phyloP scores from a whole-genome alignment of 2,797 vertebrate species.

The Remorina albescens region DNA sequence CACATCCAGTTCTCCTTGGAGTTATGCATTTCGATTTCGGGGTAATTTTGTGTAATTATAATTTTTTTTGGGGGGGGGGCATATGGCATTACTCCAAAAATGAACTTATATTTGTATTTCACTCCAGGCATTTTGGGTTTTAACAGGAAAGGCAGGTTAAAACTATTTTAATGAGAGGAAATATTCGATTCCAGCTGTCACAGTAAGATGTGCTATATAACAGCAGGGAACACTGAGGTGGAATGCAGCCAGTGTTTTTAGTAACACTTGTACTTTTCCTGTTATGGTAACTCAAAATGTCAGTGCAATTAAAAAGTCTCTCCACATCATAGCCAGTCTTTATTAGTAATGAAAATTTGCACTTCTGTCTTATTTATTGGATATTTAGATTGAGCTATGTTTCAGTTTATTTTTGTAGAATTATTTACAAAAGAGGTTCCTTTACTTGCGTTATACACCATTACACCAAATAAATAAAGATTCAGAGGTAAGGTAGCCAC shows the following conservation, averaged over 20 bases:
- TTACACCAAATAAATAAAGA: too few relatives aligned
- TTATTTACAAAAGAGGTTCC: too few relatives aligned
- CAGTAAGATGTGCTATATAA: neutral
- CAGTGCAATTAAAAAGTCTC: too few relatives aligned
- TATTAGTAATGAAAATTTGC: neutral
- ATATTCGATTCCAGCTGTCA: neutral
- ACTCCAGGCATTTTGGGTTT: neutral
- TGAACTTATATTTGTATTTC: neutral
- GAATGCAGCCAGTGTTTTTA: neutral
- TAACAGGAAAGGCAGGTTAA: too few relatives aligned
- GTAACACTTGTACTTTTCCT: neutral
- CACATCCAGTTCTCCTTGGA: neutral
- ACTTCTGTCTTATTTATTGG: too few relatives aligned
- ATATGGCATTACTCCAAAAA: neutral
- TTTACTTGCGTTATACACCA: neutral
- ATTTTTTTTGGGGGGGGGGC: too few relatives aligned
- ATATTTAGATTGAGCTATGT: too few relatives aligned
- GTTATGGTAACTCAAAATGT: neutral
- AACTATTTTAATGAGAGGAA: neutral
- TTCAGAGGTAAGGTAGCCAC: too few relatives aligned
- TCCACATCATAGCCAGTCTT: neutral
- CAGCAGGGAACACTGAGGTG: neutral
- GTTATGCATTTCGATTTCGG: neutral
- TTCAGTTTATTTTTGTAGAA: neutral
- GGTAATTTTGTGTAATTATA: neutral